A percentile compares a stretch with the other conserved stretches of the same genome.
Conservation (phyloP, 2,888 invertebrate species). For the Perdita meconis region DNA sequence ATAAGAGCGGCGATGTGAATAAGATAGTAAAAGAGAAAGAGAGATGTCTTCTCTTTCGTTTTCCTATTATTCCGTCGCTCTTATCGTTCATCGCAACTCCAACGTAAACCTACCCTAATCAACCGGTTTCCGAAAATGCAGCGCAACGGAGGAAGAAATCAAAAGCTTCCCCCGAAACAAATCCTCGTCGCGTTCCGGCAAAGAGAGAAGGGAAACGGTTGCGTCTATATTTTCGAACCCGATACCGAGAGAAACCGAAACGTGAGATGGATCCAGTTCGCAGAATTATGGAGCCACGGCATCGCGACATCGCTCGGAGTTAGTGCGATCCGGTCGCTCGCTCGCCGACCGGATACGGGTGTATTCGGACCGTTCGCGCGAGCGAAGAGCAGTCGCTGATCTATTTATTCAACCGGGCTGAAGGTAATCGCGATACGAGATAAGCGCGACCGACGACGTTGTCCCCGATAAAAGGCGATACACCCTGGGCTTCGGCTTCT, state of each 20-base stretch:
- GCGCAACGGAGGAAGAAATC: neutral
- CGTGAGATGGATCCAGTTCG: slow-evolving; percentile 52
- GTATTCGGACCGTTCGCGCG: slow-evolving; percentile 51
- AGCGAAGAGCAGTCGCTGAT: slow-evolving; percentile 40
- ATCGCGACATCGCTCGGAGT: slow-evolving; percentile 48
- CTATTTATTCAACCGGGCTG: slow-evolving; percentile 59
- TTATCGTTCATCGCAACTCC: too few relatives aligned
- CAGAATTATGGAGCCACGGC: slow-evolving; percentile 49
- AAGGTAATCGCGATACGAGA: slow-evolving; percentile 52
- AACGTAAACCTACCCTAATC: too few relatives aligned
- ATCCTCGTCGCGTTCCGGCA: slow-evolving; percentile 28
- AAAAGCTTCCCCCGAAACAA: neutral
- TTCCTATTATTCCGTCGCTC: too few relatives aligned
- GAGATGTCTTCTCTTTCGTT: too few relatives aligned
- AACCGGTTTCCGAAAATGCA: neutral
- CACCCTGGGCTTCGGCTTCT: slow-evolving; percentile 18
- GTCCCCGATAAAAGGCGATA: slow-evolving; percentile 45
- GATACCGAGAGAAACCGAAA: slow-evolving; percentile 43
- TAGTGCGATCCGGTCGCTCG: slow-evolving; percentile 48
- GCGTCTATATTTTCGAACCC: slow-evolving; percentile 36
- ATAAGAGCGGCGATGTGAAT: too few relatives aligned
- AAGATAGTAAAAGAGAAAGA: too few relatives aligned
- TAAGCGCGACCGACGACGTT: slow-evolving; percentile 37
- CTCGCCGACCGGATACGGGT: slow-evolving; percentile 39
- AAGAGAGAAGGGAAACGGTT: neutral